A percentile compares a stretch with the other conserved stretches of the same genome.
Conservation (phyloP, 1,140 invertebrate genomes). For the Scaptodrosophila lebanonensis region DNA sequence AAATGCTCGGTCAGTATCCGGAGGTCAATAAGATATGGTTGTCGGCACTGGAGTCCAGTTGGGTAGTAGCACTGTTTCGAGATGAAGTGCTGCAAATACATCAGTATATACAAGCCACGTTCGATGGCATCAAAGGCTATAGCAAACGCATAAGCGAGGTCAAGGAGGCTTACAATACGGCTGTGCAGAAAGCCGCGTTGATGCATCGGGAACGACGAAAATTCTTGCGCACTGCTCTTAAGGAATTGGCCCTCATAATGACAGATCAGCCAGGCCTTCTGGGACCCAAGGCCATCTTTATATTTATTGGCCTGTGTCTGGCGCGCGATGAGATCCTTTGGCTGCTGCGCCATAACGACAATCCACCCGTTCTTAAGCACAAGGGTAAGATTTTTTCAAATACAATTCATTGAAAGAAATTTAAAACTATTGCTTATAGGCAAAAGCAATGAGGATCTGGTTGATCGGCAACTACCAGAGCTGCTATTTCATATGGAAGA, state of each 20-base stretch:
- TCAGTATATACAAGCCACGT: slow-evolving; percentile 93
- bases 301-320: slow-evolving; percentile 97
- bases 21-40: slow-evolving; percentile 93
- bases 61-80: slow-evolving; percentile 95
- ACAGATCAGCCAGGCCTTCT: slow-evolving; percentile 98
- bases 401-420: background rate
- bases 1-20: slow-evolving; percentile 85
- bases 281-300: slow-evolving; percentile 97
- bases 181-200: slow-evolving; percentile 91
- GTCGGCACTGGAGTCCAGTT: slow-evolving; percentile 92
- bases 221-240: slow-evolving; percentile 95
- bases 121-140: slow-evolving; percentile 97
- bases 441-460: slow-evolving; percentile 91
- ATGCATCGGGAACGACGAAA: slow-evolving; percentile 96
- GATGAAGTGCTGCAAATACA: slow-evolving; percentile 99
- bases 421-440: slow-evolving; percentile 22
- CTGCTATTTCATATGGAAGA: slow-evolving; percentile 99
- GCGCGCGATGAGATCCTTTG: slow-evolving; percentile 98
- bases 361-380: slow-evolving; percentile 91
- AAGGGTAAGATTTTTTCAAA: slow-evolving; percentile 78
- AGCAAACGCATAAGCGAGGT: slow-evolving; percentile 94
- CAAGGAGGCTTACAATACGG: slow-evolving; percentile 94
- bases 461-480: slow-evolving; percentile 96
- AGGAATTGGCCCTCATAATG: slow-evolving; percentile 96
- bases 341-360: slow-evolving; percentile 97